phyloP scores from a whole-genome alignment of 2,888 invertebrate genomes.

The Cremastinae sp. region DNA sequence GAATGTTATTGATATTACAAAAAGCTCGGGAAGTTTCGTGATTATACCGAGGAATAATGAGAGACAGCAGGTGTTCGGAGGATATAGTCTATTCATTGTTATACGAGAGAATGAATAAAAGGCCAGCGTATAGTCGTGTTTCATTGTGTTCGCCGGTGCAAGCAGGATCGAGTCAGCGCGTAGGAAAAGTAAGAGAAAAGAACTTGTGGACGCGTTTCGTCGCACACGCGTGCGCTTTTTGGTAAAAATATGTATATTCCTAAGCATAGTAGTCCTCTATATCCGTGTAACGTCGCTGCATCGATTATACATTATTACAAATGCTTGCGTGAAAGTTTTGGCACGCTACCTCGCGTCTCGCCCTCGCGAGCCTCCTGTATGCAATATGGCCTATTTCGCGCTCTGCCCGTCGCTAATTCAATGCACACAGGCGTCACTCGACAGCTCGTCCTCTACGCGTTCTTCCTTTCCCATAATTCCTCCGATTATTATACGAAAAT shows the following conservation, averaged over 20 bases:
- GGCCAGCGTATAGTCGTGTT: slow-evolving; percentile 60
- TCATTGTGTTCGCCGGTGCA: slow-evolving; percentile 61
- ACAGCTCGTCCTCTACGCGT: background rate
- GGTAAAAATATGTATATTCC: background rate
- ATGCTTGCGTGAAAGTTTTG: slow-evolving; percentile 50
- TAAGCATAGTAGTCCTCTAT: slow-evolving; percentile 1
- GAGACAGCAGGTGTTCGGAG: slow-evolving; percentile 76
- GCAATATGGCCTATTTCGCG: slow-evolving; percentile 76
- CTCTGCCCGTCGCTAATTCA: slow-evolving; percentile 38
- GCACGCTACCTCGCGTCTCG: slow-evolving; percentile 47
- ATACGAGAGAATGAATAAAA: slow-evolving; percentile 63
- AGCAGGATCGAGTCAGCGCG: slow-evolving; percentile 32
- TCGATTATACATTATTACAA: slow-evolving; percentile 44
- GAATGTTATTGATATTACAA: slow-evolving; percentile 54
- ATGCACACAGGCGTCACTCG: slow-evolving; percentile 30
- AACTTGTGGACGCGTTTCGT: slow-evolving; percentile 25
- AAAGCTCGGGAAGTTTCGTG: slow-evolving; percentile 66
- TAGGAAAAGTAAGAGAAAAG: slow-evolving; percentile 26
- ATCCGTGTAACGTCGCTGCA: slow-evolving; percentile 33
- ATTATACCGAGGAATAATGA: slow-evolving; percentile 74
- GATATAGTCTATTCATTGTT: slow-evolving; percentile 63
- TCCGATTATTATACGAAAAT: background rate
- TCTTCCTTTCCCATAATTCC: background rate
- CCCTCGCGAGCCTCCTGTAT: slow-evolving; percentile 62
- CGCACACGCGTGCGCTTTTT: background rate